These are phyloP conservation scores for Podiceps cristatus DNA, from an alignment of 2,113 vertebrate genomes.

Conservation along the genomic window DNA sequence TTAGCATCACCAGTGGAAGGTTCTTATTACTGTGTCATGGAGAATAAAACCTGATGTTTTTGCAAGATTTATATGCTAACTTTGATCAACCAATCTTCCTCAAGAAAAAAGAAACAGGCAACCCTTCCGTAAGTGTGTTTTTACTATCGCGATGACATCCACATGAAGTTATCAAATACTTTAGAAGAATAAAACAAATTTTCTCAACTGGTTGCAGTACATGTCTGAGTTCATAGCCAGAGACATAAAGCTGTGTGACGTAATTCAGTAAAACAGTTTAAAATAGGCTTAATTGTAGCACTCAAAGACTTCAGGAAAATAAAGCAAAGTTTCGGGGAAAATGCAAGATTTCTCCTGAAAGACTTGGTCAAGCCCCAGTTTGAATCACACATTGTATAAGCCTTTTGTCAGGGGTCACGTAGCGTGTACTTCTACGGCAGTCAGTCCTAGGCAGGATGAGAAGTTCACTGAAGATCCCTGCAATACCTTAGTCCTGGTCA, in stretches of 20 bases:
- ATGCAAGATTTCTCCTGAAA: background rate
- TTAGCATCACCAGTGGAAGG: background rate
- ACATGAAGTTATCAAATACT: background rate
- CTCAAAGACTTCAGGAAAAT: background rate
- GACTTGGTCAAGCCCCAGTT: background rate
- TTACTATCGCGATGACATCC: background rate
- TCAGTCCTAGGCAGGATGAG: background rate
- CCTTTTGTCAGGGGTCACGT: background rate
- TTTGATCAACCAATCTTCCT: background rate
- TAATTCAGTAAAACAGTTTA: background rate
- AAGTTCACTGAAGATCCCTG: background rate
- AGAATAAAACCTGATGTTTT: background rate
- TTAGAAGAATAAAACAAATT: background rate
- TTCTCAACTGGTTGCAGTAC: background rate
- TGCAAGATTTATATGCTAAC: background rate
- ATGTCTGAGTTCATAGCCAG: background rate
- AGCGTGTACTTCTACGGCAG: background rate
- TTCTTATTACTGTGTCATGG: background rate
- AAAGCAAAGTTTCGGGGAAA: background rate
- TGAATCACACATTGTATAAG: background rate
- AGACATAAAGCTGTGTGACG: background rate
- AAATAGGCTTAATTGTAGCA: background rate
- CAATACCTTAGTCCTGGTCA: background rate
- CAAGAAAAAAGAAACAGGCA: background rate
- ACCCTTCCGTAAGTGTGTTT: background rate